phyloP scores from a whole-genome alignment of 2,797 vertebrate genomes.

The Choloepus didactylus region DNA sequence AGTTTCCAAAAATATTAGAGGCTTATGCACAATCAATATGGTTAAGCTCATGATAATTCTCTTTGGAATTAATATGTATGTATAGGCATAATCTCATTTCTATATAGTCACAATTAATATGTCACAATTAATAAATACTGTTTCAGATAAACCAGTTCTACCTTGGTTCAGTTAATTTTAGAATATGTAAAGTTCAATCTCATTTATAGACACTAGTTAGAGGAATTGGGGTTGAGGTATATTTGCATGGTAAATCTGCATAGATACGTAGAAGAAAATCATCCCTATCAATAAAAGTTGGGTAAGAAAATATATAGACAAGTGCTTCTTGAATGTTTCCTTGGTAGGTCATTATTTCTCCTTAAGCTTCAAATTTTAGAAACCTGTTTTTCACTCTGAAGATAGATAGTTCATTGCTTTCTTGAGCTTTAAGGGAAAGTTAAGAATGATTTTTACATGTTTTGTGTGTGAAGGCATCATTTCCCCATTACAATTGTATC shows the following conservation, averaged over 20 bases:
- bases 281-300: too few species aligned
- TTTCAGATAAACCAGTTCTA: neutral
- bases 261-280: too few species aligned
- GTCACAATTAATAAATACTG: neutral
- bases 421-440: too few species aligned
- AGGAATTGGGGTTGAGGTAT: neutral
- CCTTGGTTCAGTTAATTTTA: neutral
- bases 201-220: neutral
- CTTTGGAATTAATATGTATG: neutral
- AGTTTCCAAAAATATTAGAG: neutral
- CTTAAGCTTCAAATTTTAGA: too few species aligned
- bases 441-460: too few species aligned
- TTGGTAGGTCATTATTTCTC: too few species aligned
- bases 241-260: neutral
- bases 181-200: neutral
- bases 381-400: too few species aligned
- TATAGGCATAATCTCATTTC: neutral
- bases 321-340: too few species aligned
- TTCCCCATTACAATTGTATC: too few species aligned
- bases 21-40: neutral
- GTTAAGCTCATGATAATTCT: neutral
- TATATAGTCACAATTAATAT: neutral
- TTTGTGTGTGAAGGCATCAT: too few species aligned
- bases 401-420: too few species aligned
- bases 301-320: too few species aligned